These are phyloP conservation scores for Lithophane socia DNA, from an alignment of 2,888 invertebrate species.

Conservation along the genomic window DNA sequence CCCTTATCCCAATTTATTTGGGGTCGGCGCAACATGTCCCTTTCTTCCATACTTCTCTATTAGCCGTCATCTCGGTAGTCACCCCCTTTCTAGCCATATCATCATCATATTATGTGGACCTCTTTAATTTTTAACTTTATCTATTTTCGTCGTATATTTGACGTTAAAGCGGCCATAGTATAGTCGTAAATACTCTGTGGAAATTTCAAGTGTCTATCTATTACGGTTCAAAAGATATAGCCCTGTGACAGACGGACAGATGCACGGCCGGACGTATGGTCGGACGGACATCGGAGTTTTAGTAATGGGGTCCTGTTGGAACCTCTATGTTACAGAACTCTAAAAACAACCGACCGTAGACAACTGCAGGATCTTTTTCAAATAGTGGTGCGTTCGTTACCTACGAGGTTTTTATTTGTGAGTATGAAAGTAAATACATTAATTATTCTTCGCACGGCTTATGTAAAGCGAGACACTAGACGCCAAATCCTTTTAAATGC, in stretches of 20 bases:
- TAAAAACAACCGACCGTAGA: background rate
- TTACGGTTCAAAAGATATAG: background rate
- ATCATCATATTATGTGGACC: too few species aligned
- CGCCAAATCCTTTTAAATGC: conserved; percentile 63
- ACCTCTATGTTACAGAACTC: too few species aligned
- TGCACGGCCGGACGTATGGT: too few species aligned
- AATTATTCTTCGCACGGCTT: conserved; percentile 30
- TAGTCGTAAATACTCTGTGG: background rate
- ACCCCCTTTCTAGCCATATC: too few species aligned
- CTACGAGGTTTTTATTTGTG: conserved; percentile 1
- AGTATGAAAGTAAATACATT: conserved; percentile 39
- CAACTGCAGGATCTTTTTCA: background rate
- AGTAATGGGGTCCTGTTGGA: background rate
- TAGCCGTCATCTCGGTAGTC: too few species aligned
- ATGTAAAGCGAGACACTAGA: conserved; percentile 55
- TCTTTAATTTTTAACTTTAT: background rate
- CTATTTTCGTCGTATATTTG: background rate
- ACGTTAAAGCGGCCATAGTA: background rate
- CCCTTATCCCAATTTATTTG: too few species aligned
- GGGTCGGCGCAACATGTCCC: too few species aligned
- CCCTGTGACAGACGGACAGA: background rate
- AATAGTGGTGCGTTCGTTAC: background rate
- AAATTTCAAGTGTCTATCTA: background rate
- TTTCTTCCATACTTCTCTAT: too few species aligned
- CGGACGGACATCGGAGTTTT: background rate